Base-by-base conservation (phyloP, 2,888 invertebrate species). In the Shargacucullia verbasci region DNA sequence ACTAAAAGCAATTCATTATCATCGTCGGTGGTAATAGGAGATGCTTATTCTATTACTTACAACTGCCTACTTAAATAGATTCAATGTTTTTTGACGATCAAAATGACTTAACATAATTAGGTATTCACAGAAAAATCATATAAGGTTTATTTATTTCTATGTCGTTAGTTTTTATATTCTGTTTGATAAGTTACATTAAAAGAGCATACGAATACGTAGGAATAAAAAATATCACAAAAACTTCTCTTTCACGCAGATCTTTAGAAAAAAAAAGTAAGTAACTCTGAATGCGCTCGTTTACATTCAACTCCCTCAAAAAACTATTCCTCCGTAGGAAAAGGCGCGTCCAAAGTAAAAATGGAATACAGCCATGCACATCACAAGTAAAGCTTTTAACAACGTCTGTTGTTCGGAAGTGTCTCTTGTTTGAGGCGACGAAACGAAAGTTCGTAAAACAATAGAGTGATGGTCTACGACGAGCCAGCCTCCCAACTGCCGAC, bases 381-480 rank as follows among this genome's bases (percentile, higher is more conserved):
- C 54, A 63, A 59, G 47, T 27, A 67, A 56, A 47, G 49, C 76
- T 78, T 79, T 79, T 80, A 69, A 79, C 79, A 78, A 73, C 46
- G 61, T 63, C 54, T 54, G 53, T 60, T 59, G 75, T 72, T 70
- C 48, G 64, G 57, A 75, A 70, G 53, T 62, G 56, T 64, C 25
- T 60, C 41, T 70, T 74, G 73, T 80, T 75, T 73, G 40, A 50
- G 53, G 65, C 50, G 66, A 59, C 9, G 41, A 64, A 78, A 73
- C 70, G 70, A 72, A 79, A 81, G 77, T 82, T 79, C 72, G 59
- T 69, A 61, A 69, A 82, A 82, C 78, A 77, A 79, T 80, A 64
- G 71, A 77, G 81, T 74, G 68, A 77, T 80, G 79, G 79, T 74
- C 76, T 73, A 49, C 52, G 57, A 52, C 49, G 44, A 67, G 49